Evolutionary conservation across 2,888 invertebrate species (phyloP), one percentile per base, ranked within the genome.

Genomic region (Cremastinae sp.): DNA sequence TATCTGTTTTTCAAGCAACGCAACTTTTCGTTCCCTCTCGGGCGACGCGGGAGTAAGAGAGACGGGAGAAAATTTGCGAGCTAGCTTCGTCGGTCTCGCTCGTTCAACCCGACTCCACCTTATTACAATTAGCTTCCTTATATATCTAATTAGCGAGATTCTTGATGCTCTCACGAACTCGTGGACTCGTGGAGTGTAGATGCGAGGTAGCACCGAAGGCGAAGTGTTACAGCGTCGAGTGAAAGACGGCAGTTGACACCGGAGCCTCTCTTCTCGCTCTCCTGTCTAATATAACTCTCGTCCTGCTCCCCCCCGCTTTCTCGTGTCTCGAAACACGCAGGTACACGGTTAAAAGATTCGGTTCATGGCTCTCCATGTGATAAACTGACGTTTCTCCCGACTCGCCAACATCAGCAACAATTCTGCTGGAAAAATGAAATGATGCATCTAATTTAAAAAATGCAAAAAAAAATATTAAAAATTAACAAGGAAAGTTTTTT

Each of bases 101-200:
- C 69, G 81, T 84, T 85, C 82, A 28, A 87, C 84, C 84, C 85
- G 86, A 87, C 87, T 87, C 87, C 83, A 84, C 84, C 87, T 87
- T 87, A 87, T 88, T 87, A 87, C 87, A 87, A 88, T 87, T 86
- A 87, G 85, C 84, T 84, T 86, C 86, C 86, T 86, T 86, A 86
- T 87, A 85, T 86, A 87, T 87, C 87, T 86, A 88, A 88, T 88
- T 87, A 88, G 86, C 83, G 78, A 86, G 87, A 88, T 87, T 87
- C 87, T 87, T 86, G 86, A 82, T 82, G 81, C 69, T 69, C 69
- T 59, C 12, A 28, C 43, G 45, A 70, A 69, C 83, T 76, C 82
- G 78, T 81, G 79, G 82, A 5, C 28, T 28, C 20, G 34, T 16
- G 54, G 7, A 22, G 20, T n/a, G 12, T n/a, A 9, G 16, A 36